Evolutionary conservation across 2,113 vertebrate species (phyloP), one percentile per base, ranked within the genome.

Genomic region (Chlamydotis undulata): DNA sequence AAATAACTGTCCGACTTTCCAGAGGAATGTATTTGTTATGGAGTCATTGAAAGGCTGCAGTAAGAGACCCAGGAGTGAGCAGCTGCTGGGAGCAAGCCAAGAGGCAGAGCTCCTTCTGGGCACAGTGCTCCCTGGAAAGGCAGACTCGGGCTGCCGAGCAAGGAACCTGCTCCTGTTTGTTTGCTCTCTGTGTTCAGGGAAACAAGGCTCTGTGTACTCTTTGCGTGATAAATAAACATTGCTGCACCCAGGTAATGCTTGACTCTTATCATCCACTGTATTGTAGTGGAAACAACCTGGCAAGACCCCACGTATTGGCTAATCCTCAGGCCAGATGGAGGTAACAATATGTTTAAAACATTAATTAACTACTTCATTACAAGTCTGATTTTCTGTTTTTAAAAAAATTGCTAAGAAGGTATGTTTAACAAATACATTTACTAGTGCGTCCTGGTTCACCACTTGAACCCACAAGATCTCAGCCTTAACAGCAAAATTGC

Each of bases 21-120:
- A 79, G 81, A 92, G 81, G 91, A 97, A 96, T 91, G 89, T 73
- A 61, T 96, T 96, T 96, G 91, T 94, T 95, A 85, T 50, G 77
- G 81, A 96, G 81, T 89, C 69, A 76, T 70, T 82, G 73, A 89
- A 93, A 76, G 89, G 91, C 89, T 91, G 61, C 45, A 94, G 91
- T 94, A 89, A 71, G 65, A 91, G 56, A 91, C 47, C 69, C 49
- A 52, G 87, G 64, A 92, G 73, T 2, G 0, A 69, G 73, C 64
- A 77, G 60, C 43, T 2, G 3, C 64, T 80, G 92, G 68, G 79
- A 86, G 50, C 9, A 39, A 80, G 96, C 94, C 94, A 95, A 82
- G 81, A 94, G 65, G 50, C 65, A 59, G 87, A 87, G 60, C 85
- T 92, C 35, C 92, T 89, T 84, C 83, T 78, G 85, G 59, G 76